Base-by-base conservation (phyloP, 2,113 vertebrate genomes). In the Eubucco bourcierii region DNA sequence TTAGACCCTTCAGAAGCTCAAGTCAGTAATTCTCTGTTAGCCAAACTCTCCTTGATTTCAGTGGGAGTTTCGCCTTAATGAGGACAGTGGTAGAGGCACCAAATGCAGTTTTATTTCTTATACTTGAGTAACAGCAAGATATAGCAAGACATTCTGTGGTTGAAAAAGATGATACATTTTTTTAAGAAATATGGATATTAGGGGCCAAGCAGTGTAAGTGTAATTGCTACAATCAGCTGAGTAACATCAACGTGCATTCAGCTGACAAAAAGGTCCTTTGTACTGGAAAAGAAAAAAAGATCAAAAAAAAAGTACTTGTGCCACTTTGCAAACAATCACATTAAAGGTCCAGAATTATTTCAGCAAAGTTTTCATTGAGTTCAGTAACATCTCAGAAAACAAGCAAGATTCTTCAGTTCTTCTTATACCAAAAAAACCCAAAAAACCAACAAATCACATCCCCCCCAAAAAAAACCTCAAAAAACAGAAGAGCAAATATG, bases 11-110 rank as follows among this genome's bases (percentile, higher is more conserved):
- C 68, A 88, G 73, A 80, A 90, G 79, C 47, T 85, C 12, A 2
- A 78, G 70, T 7, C 89, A 65, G 79, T 87, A 87, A 74, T 55
- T 76, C 60, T 87, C 75, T 60, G 47, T 78, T n/a, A 87, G 60
- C 12, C n/a, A 74, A 87, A 87, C 47, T 75, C 64, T 76, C 61
- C 68, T 83, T 68, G 65, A 92, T 83, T 83, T 90, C 90, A 72
- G 89, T 83, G 44, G 80, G 82, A 94, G 58, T 71, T 92, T 75
- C 90, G 94, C 76, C 81, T 92, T 92, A 92, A 96, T 77, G 73
- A 92, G 89, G 61, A 91, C 89, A 85, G 87, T n/a, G 65, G 56
- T 24, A 71, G 7, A 90, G 60, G 65, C 65, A 74, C 29, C 61
- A 94, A 96, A 94, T 25, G 64, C 47, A 88, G 72, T n/a, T 92